A percentile compares a stretch with the other conserved stretches of the same genome.
Conservation (phyloP, 2,113 vertebrate species). For the Planiliza haematocheilus region DNA sequence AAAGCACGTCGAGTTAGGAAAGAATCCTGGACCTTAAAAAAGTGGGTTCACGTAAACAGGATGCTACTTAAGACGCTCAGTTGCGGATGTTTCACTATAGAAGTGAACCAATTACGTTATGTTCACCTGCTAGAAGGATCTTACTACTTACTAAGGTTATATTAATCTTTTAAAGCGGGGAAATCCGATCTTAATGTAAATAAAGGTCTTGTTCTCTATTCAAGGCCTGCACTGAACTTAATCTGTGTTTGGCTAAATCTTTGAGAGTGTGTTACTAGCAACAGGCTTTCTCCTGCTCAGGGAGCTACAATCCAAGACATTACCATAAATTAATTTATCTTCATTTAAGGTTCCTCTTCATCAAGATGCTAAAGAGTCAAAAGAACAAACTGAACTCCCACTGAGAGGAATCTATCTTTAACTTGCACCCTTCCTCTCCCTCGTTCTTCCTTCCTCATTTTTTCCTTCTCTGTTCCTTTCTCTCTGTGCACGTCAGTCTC, state of each 20-base stretch:
- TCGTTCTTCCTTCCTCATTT: constrained; percentile 11
- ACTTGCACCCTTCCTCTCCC: constrained; percentile 30
- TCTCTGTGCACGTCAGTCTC: not conserved
- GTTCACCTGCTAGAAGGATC: not conserved
- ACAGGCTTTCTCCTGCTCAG: no score
- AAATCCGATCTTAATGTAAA: not conserved
- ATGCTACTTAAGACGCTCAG: not conserved
- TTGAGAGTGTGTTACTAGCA: no score
- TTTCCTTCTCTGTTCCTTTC: constrained; percentile 7
- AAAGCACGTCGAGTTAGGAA: no score
- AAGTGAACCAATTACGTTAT: not conserved
- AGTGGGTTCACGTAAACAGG: not conserved
- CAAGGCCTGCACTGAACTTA: no score
- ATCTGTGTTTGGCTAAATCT: no score
- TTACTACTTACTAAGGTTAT: not conserved
- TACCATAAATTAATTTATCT: no score
- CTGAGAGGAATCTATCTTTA: constrained; percentile 60
- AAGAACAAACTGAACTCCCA: constrained; percentile 38
- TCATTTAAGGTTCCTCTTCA: no score
- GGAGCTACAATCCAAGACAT: no score
- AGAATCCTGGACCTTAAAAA: not conserved
- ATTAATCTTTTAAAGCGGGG: not conserved
- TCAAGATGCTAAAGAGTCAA: constrained; percentile 39
- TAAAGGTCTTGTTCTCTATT: not conserved
- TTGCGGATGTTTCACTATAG: not conserved